Conservation (phyloP, 2,113 vertebrate species). For the Cynocephalus volans region DNA sequence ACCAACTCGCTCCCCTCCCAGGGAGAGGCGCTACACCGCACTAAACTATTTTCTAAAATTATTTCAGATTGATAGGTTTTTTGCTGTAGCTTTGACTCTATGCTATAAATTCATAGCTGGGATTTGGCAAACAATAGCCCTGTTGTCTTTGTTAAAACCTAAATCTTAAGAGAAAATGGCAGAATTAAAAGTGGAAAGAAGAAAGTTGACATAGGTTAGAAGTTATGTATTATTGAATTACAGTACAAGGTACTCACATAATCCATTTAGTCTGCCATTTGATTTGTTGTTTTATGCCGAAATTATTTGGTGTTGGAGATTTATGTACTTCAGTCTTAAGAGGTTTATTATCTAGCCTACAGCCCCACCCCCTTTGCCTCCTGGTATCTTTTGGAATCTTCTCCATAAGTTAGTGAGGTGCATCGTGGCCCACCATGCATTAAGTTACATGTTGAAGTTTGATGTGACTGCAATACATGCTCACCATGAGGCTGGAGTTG, state of each 20-base stretch:
- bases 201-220: background rate
- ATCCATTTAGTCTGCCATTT: fast-evolving
- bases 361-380: background rate
- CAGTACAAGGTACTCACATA: too few species aligned
- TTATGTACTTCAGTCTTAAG: too few species aligned
- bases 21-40: too few species aligned
- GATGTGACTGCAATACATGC: background rate
- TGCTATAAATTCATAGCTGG: constrained; percentile 30
- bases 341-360: background rate
- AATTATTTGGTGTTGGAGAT: too few species aligned
- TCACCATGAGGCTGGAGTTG: background rate
- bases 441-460: fast-evolving
- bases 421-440: fast-evolving
- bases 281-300: background rate
- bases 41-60: constrained; percentile 76
- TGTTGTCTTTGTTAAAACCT: constrained; percentile 65
- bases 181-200: constrained; percentile 62
- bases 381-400: background rate
- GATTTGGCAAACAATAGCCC: background rate
- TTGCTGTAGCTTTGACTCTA: constrained; percentile 38
- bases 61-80: constrained; percentile 36
- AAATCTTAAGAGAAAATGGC: constrained; percentile 43
- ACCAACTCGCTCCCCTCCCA: background rate
- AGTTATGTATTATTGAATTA: background rate
- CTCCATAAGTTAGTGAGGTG: fast-evolving